These are phyloP conservation scores for Pseudanteris insignis DNA, from an alignment of 2,888 invertebrate species.

Conservation along the genomic window DNA sequence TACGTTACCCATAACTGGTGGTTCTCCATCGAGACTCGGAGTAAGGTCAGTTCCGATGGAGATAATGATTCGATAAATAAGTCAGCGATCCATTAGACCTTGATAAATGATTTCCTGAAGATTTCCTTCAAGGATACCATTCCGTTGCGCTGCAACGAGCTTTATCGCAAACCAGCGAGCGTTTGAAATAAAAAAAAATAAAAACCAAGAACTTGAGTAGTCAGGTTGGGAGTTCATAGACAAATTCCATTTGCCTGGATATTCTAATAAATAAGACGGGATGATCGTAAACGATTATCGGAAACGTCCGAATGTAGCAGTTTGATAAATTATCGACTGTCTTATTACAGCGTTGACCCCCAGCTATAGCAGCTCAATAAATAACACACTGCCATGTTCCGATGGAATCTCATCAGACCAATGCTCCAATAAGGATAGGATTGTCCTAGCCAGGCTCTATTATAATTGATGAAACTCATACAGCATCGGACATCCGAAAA, in stretches of 20 bases:
- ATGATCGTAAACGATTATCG: slow-evolving; percentile 10
- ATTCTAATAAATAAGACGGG: slow-evolving; percentile 14
- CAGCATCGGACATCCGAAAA: not conserved
- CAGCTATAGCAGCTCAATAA: slow-evolving; percentile 33
- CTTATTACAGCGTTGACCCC: slow-evolving; percentile 34
- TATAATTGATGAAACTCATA: not conserved
- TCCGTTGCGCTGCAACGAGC: no score
- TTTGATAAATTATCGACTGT: slow-evolving; percentile 36
- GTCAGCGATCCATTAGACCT: slow-evolving; percentile 28
- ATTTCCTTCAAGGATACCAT: slow-evolving; percentile 4
- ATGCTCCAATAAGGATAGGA: slow-evolving; percentile 27
- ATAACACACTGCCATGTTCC: slow-evolving; percentile 36
- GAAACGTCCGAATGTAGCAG: slow-evolving; percentile 6
- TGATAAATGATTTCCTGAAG: slow-evolving; percentile 24
- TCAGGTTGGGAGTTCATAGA: no score
- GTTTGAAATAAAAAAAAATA: no score
- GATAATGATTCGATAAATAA: slow-evolving; percentile 38
- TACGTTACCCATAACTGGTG: slow-evolving; percentile 15
- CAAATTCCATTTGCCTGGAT: slow-evolving; percentile 2
- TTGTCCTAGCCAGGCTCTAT: not conserved
- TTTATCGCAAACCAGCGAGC: no score
- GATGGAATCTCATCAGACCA: slow-evolving; percentile 26
- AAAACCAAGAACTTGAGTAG: no score
- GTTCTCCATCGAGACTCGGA: slow-evolving; percentile 11
- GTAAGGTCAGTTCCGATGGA: slow-evolving; percentile 13